phyloP scores from a whole-genome alignment of 2,888 invertebrate genomes.

The Aporophyla lueneburgensis region DNA sequence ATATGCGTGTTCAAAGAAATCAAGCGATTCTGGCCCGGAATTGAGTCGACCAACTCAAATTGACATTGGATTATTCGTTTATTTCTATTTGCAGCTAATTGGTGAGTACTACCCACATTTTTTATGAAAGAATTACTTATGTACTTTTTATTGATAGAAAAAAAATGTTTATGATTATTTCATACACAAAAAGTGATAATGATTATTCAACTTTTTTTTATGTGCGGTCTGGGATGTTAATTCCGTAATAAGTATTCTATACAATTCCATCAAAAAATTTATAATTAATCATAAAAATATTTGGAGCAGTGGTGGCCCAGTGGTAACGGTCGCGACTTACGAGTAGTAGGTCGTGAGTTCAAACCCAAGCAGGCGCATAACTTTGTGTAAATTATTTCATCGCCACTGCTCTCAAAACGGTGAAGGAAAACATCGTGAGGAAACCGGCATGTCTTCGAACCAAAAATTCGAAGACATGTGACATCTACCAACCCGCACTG shows the following conservation, averaged over 20 bases:
- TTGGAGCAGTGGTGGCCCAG: no score
- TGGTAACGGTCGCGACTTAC: no score
- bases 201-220: background rate
- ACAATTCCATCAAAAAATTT: background rate
- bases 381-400: no score
- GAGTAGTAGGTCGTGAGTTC: no score
- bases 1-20: slow-evolving; percentile 83
- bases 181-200: background rate
- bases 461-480: no score
- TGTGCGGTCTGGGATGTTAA: background rate
- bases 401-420: no score
- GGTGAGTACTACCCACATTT: slow-evolving; percentile 70
- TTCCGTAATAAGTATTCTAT: background rate
- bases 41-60: slow-evolving; percentile 66
- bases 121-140: background rate
- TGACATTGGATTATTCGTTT: slow-evolving; percentile 69
- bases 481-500: no score
- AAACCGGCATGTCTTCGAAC: no score
- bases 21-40: slow-evolving; percentile 80
- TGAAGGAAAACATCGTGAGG: no score
- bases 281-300: background rate
- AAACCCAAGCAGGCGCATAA: no score
- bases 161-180: background rate
- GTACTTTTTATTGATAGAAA: background rate
- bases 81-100: slow-evolving; percentile 55